Evolutionary conservation across 1,140 invertebrate genomes (phyloP).

Genomic region (Tribolium madens): DNA sequence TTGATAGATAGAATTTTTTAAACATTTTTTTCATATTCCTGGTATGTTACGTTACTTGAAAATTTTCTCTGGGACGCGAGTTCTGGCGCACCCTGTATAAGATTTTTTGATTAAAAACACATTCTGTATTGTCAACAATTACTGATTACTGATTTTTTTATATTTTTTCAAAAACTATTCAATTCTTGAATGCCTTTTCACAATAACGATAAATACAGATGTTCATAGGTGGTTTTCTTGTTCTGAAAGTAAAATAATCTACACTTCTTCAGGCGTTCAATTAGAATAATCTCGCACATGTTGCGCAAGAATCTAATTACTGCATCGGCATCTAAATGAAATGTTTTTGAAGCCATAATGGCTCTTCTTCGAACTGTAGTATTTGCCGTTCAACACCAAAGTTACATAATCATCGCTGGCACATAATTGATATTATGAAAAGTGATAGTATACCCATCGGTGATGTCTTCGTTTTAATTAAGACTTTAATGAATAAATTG

Average conservation of each 20-base stretch:
- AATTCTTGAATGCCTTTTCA: too few species aligned
- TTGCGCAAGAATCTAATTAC: conserved; percentile 5
- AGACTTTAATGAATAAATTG: conserved; percentile 21
- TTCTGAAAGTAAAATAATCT: background rate
- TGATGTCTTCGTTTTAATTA: conserved; percentile 25
- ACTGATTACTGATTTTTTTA: too few species aligned
- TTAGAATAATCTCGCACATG: background rate
- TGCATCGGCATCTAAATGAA: background rate
- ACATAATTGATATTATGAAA: conserved; percentile 20
- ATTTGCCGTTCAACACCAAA: background rate
- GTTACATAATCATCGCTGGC: conserved; percentile 7
- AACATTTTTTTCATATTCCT: too few species aligned
- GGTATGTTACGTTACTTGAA: too few species aligned
- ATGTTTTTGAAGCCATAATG: background rate
- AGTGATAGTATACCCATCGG: too few species aligned
- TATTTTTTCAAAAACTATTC: too few species aligned
- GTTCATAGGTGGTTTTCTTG: background rate
- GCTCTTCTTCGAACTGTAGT: background rate
- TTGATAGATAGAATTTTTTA: too few species aligned
- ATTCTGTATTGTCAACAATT: too few species aligned
- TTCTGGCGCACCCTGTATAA: too few species aligned
- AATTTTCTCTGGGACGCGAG: too few species aligned
- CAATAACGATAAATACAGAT: too few species aligned
- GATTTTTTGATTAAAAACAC: too few species aligned
- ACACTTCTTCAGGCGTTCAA: background rate